These are phyloP conservation scores for Tethea ocularis DNA, from an alignment of 2,888 invertebrate genomes.

Conservation along the genomic window DNA sequence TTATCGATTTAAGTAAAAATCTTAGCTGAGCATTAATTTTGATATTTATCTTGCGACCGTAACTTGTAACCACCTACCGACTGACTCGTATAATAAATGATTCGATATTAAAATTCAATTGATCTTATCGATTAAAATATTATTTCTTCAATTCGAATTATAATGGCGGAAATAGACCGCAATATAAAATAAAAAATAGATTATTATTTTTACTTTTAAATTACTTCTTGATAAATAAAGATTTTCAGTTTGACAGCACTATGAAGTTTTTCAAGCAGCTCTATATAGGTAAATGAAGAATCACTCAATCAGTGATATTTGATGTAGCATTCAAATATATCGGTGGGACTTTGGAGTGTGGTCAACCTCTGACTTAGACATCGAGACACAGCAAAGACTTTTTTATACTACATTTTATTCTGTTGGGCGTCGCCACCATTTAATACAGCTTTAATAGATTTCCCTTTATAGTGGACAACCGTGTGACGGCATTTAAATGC, in stretches of 20 bases:
- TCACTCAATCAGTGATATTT: too few relatives aligned
- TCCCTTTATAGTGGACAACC: too few relatives aligned
- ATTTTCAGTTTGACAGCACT: background rate
- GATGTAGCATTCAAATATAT: too few relatives aligned
- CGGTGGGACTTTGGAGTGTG: too few relatives aligned
- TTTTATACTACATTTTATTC: too few relatives aligned
- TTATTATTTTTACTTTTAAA: background rate
- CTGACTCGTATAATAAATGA: background rate
- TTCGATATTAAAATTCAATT: background rate
- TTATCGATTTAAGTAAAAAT: conserved; percentile 3
- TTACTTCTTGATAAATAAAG: background rate
- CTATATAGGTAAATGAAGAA: too few relatives aligned
- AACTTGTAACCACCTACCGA: background rate
- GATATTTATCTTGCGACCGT: background rate
- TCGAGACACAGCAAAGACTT: too few relatives aligned
- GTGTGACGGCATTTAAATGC: too few relatives aligned
- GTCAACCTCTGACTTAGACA: too few relatives aligned
- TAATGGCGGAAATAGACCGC: background rate
- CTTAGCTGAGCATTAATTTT: conserved; percentile 1
- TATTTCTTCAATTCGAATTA: background rate
- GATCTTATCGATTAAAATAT: conserved; percentile 4
- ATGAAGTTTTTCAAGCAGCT: too few relatives aligned
- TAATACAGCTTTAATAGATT: too few relatives aligned
- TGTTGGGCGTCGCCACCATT: too few relatives aligned
- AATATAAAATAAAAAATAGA: background rate